Conservation (phyloP, 1,140 invertebrate genomes). For the Lethocerus indicus region DNA sequence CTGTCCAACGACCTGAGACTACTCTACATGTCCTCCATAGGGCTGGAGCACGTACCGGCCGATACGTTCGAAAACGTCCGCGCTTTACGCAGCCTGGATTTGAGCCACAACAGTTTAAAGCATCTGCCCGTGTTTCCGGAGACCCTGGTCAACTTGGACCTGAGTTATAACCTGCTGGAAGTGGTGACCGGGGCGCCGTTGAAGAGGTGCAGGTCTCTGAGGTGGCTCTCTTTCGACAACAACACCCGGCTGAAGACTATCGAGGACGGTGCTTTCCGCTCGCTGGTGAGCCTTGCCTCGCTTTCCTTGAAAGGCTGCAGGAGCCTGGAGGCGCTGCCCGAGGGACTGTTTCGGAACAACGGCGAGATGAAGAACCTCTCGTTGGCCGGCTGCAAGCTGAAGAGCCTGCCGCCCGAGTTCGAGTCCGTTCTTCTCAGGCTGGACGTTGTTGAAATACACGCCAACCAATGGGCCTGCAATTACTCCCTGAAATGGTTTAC, state of each 20-base stretch:
- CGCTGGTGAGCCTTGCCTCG: not conserved
- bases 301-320: slow-evolving; percentile 11
- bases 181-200: not conserved
- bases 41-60: not conserved
- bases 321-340: slow-evolving; percentile 1
- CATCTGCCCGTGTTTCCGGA: slow-evolving; percentile 3
- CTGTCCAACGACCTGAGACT: not conserved
- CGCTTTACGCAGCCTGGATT: not conserved
- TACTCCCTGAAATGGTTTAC: slow-evolving; percentile 10
- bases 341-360: slow-evolving; percentile 5
- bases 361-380: slow-evolving; percentile 3
- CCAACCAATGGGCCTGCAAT: slow-evolving; percentile 11
- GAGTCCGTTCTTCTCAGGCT: slow-evolving; percentile 1
- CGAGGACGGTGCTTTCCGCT: slow-evolving; percentile 2
- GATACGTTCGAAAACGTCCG: not conserved
- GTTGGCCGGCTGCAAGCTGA: slow-evolving; percentile 7
- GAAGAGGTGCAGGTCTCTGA: not conserved
- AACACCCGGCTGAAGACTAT: slow-evolving; percentile 1
- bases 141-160: slow-evolving; percentile 4
- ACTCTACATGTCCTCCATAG: not conserved
- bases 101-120: slow-evolving; percentile 6
- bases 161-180: slow-evolving; percentile 5
- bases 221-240: slow-evolving; percentile 4
- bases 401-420: slow-evolving; percentile 1
- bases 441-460: slow-evolving; percentile 3